Conservation (phyloP, 2,113 vertebrate species). For the Arothron firmamentum region DNA sequence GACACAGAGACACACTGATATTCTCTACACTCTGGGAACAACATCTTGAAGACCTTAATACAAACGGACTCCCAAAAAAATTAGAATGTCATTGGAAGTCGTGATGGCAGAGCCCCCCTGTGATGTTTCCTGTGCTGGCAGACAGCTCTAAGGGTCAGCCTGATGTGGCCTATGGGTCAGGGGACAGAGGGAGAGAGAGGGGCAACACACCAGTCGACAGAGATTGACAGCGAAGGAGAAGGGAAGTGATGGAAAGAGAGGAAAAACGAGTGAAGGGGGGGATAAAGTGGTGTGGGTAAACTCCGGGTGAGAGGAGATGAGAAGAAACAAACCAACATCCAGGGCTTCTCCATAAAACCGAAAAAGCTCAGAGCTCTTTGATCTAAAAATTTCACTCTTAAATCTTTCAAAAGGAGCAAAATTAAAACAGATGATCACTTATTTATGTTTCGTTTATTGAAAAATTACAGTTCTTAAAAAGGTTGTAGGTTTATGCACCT, state of each 20-base stretch:
- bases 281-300: constrained; percentile 15
- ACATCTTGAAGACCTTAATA: constrained; percentile 35
- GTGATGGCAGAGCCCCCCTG: constrained; percentile 26
- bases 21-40: constrained; percentile 12
- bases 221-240: constrained; percentile 41
- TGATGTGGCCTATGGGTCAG: constrained; percentile 30
- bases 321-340: not conserved
- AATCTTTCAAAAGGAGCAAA: too few relatives aligned
- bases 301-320: not conserved
- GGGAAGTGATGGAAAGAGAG: constrained; percentile 35
- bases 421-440: too few relatives aligned
- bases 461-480: too few relatives aligned
- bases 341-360: not conserved
- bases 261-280: constrained; percentile 2
- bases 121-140: constrained; percentile 38
- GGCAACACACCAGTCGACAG: constrained; percentile 2
- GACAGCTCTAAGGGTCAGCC: constrained; percentile 39
- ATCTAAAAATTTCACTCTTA: too few relatives aligned
- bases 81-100: constrained; percentile 53
- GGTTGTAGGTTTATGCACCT: too few relatives aligned
- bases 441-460: too few relatives aligned
- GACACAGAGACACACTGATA: constrained; percentile 38
- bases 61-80: constrained; percentile 13
- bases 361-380: too few relatives aligned
- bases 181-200: constrained; percentile 23